phyloP scores from a whole-genome alignment of 92 coral and sea anemone genomes.

The Phenganax subtilis region DNA sequence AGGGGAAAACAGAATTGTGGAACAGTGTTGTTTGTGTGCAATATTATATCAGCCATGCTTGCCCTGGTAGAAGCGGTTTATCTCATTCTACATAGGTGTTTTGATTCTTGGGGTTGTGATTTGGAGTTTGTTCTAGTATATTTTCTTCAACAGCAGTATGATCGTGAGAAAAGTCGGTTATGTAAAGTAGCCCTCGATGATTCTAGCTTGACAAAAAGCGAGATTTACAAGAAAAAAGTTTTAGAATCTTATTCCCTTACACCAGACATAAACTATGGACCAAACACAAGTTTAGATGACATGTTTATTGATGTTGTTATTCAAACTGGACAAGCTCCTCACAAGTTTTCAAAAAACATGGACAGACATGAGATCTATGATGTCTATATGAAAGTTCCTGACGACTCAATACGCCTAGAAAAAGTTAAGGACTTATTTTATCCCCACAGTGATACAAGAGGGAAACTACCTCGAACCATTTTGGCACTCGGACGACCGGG shows the following conservation, averaged over 20 bases:
- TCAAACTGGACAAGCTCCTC: slow-evolving; percentile 25
- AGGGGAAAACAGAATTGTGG: background rate
- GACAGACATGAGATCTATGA: background rate
- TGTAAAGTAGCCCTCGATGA: too few species aligned
- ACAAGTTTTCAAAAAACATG: slow-evolving; percentile 4
- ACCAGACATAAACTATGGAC: background rate
- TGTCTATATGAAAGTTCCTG: slow-evolving; percentile 18
- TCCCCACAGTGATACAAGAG: background rate
- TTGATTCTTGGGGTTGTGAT: slow-evolving; percentile 19
- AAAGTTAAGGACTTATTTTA: slow-evolving; percentile 38
- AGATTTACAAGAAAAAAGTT: slow-evolving; percentile 1
- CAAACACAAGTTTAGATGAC: slow-evolving; percentile 12
- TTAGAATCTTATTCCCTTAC: background rate
- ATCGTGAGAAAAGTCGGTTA: background rate
- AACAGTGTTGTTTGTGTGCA: slow-evolving; percentile 1
- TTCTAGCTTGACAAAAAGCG: background rate
- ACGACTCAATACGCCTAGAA: slow-evolving; percentile 23
- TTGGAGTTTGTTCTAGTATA: slow-evolving; percentile 16
- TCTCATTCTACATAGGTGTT: slow-evolving; percentile 9
- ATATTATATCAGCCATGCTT: slow-evolving; percentile 12
- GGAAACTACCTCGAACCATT: background rate
- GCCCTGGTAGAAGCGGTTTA: slow-evolving; percentile 20
- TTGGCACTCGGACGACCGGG: slow-evolving; percentile 54
- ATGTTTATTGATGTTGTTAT: slow-evolving; percentile 49
- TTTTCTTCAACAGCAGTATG: slow-evolving; percentile 7